Evolutionary conservation across 2,888 invertebrate species (phyloP), one percentile per base, ranked within the genome.

Genomic region (Acholoe squamosa): DNA sequence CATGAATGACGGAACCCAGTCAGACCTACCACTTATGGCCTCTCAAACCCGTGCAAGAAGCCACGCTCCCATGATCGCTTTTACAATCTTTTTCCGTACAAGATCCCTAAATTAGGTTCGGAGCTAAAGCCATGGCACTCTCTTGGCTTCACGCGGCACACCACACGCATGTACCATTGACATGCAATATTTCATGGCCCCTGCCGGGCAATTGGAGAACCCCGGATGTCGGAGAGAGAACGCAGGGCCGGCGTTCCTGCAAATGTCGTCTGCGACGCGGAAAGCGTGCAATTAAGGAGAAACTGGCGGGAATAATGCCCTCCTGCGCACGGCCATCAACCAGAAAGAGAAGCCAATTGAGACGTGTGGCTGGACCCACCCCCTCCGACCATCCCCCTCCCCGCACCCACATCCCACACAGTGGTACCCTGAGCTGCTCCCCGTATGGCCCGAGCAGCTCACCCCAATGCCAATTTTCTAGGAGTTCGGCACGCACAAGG

Each of bases 231-330:
- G 14, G 31, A 25, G 43, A 43, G 43, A 43, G 43, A 43, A 43
- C 19, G 71, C 71, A 25, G 25, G 71, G 19, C 14, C 28, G n/a
- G 71, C 25, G 71, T 25, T 14, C 14, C 71, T 14, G 14, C 14
- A 71, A 71, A 71, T 71, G 71, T 71, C 28, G 71, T 28, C 25
- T 71, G 71, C 28, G 25, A 14, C 28, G 71, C 71, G 71, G 71
- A 71, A 71, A 28, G 71, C 71, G 71, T 71, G 31, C 71, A 71
- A 71, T 71, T 71, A 71, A 71, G 28, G 71, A 14, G 25, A 28
- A 71, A 71, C n/a, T 28, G 61, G 28, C 28, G 71, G 71, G 31
- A 71, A 71, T 71, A 71, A 71, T 71, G 71, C 71, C 71, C 71
- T 43, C 43, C 43, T 71, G 71, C 28, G 28, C 28, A 28, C 25